Evolutionary conservation across 2,113 vertebrate species (phyloP).

Genomic region (Tonatia bakeri): DNA sequence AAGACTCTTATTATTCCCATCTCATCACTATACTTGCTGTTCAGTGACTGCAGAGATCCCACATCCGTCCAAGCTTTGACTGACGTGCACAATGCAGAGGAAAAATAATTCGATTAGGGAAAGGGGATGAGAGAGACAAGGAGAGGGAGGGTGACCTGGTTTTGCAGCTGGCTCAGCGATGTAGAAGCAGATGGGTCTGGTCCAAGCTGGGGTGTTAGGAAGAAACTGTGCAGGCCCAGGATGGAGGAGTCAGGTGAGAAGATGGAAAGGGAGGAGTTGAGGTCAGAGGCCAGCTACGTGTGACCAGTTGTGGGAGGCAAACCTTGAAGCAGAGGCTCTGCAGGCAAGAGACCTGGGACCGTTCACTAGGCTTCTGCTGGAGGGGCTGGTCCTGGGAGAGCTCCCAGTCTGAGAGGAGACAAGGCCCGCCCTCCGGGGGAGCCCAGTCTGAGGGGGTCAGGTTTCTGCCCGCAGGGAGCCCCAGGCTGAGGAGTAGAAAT

Average conservation of each 20-base stretch:
- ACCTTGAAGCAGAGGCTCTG: neutral
- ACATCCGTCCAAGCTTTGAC: neutral
- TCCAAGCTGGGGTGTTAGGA: neutral
- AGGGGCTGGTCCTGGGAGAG: neutral
- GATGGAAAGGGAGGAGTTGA: neutral
- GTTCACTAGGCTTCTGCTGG: neutral
- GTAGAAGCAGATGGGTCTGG: constrained; percentile 39
- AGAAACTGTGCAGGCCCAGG: neutral
- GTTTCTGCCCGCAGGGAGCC: neutral
- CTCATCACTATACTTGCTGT: neutral
- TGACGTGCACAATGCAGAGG: constrained; percentile 14
- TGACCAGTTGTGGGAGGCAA: neutral
- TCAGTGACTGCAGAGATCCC: neutral
- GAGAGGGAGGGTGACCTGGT: constrained; percentile 65
- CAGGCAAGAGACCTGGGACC: neutral
- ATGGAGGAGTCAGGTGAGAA: constrained; percentile 10
- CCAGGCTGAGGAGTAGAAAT: neutral
- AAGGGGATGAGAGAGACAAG: constrained; percentile 57
- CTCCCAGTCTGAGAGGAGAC: neutral
- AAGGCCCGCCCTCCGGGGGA: neutral
- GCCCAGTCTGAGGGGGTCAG: neutral
- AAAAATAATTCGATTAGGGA: constrained; percentile 63
- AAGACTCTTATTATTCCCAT: neutral
- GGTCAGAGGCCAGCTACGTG: neutral
- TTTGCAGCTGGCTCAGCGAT: constrained; percentile 72